Evolutionary conservation across 2,797 vertebrate genomes (phyloP), one percentile per base, ranked within the genome.

Genomic region (Clarias laeviceps): DNA sequence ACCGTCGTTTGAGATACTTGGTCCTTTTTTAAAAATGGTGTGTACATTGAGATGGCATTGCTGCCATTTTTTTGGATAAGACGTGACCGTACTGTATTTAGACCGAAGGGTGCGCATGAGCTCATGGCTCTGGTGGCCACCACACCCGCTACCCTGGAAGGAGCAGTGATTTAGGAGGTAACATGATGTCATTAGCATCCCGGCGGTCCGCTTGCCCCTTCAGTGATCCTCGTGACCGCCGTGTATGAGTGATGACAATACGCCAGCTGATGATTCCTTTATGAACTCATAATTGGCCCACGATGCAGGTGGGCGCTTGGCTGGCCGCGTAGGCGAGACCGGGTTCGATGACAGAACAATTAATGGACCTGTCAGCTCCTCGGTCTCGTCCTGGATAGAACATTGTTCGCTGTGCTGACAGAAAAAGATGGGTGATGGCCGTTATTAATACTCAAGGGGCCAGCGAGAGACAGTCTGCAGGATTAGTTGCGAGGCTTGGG

Each of bases 171-270:
- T 88, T 89, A 87, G 70, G 85, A 90, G 84, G 91, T 89, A 89
- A 87, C 84, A 87, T 86, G 84, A 91, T 90, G 88, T 91, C 86
- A 85, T 87, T 73, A 88, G 82, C 81, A 87, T 82, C 86, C 79
- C 80, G 66, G 54, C 32, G 64, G 76, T 66, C 45, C 12, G 32
- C 61, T 62, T 82, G 59, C 83, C 80, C 81, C 69, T 72, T 82
- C 85, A 27, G 40, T 14, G 79, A 66, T 80, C 85, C 87, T 87
- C 59, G 80, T 89, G 88, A 87, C 82, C 14, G 22, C 65, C 32
- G 56, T 57, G 85, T 66, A 85, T 87, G 86, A 86, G 69, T 73
- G 79, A 86, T 89, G 85, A 82, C 85, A 85, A 56, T 83, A 77
- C 57, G 54, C 29, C 86, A 64, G 84, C 81, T 73, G 45, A 64